Evolutionary conservation across 2,888 invertebrate species (phyloP).

Genomic region (Xestia sexstrigata): DNA sequence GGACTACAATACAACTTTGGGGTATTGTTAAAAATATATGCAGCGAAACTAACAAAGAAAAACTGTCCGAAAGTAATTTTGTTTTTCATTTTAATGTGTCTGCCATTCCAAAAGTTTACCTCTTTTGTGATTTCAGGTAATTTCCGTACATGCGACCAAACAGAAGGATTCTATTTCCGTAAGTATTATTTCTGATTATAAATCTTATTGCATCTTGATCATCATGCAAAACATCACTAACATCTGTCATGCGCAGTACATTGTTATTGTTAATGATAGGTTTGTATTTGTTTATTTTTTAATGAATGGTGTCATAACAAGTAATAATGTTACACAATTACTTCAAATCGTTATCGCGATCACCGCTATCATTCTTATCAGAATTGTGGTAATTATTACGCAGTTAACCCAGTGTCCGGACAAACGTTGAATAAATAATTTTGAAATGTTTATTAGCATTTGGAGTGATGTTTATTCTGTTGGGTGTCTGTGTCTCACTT

Average conservation of each 20-base stretch:
- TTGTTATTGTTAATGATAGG: conserved; percentile 47
- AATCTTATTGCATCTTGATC: conserved; percentile 47
- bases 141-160: conserved; percentile 80
- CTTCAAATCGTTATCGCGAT: conserved; percentile 54
- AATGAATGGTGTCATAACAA: conserved; percentile 40
- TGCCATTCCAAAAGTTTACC: neutral
- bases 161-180: conserved; percentile 81
- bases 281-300: conserved; percentile 50
- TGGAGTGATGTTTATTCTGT: conserved; percentile 24
- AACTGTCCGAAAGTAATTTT: neutral
- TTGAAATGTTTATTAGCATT: conserved; percentile 37
- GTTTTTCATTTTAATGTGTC: neutral
- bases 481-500: conserved; percentile 25
- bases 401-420: conserved; percentile 55
- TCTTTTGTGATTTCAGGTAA: conserved; percentile 84
- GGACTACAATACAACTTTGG: conserved; percentile 33
- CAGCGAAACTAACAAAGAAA: conserved; percentile 25
- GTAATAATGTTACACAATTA: conserved; percentile 51
- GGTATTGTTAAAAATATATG: conserved; percentile 33
- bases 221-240: conserved; percentile 58
- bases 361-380: conserved; percentile 52
- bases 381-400: conserved; percentile 54
- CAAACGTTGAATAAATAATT: conserved; percentile 43
- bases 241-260: conserved; percentile 52
- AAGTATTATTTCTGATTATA: conserved; percentile 73